A percentile compares a stretch with the other conserved stretches of the same genome.
These are phyloP conservation scores for Pocillopora grandis DNA, from an alignment of 92 coral and sea anemone species.

Conservation along the genomic window DNA sequence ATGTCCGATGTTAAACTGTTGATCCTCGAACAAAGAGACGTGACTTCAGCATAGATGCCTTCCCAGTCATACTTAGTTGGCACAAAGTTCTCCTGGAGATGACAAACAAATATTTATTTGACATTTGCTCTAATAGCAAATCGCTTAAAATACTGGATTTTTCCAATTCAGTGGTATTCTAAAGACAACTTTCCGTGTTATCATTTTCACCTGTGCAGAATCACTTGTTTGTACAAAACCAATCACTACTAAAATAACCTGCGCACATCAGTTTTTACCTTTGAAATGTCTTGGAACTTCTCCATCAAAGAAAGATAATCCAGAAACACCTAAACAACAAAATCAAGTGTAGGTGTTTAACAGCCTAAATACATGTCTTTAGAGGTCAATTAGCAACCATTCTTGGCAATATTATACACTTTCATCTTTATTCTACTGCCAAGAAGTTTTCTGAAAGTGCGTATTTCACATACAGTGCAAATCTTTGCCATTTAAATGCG, in stretches of 20 bases:
- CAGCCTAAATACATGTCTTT: too few relatives aligned
- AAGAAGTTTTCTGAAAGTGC: too few relatives aligned
- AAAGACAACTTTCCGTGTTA: too few relatives aligned
- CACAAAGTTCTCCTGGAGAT: conserved; percentile 58
- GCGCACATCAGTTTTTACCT: conserved; percentile 38
- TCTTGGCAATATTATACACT: too few relatives aligned
- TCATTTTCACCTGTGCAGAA: too few relatives aligned
- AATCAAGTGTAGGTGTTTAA: background rate
- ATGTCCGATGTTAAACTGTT: conserved; percentile 76
- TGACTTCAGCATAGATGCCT: conserved; percentile 74
- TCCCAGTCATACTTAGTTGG: conserved; percentile 87
- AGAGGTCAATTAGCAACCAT: too few relatives aligned
- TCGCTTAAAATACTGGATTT: background rate
- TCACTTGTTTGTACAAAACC: too few relatives aligned
- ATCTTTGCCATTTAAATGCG: too few relatives aligned
- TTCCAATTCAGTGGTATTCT: too few relatives aligned
- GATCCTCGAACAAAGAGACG: conserved; percentile 87
- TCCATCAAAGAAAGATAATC: conserved; percentile 68
- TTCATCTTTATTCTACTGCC: too few relatives aligned
- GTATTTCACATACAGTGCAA: too few relatives aligned
- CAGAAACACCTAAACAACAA: conserved; percentile 55
- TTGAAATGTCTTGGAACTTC: conserved; percentile 70
- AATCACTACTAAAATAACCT: too few relatives aligned
- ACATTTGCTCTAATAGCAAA: background rate
- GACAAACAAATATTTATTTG: background rate